phyloP scores from a whole-genome alignment of 2,113 vertebrate genomes.

The Alouatta palliata region DNA sequence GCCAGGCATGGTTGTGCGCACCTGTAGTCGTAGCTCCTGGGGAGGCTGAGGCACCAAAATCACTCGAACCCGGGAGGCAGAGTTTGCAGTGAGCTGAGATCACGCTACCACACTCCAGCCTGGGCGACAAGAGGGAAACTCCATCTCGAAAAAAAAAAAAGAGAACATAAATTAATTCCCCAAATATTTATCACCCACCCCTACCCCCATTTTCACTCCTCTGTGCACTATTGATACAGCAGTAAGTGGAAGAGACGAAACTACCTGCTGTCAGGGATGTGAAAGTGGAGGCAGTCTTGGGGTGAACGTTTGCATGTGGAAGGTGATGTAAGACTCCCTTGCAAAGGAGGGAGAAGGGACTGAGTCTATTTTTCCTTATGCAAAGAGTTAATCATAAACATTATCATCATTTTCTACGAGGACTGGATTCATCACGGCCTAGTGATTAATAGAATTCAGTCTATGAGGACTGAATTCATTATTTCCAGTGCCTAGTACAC shows the following conservation, averaged over 20 bases:
- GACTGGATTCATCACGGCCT: not conserved
- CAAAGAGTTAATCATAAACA: not conserved
- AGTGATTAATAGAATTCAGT: too few relatives aligned
- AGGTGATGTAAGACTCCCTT: not conserved
- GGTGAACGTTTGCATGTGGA: not conserved
- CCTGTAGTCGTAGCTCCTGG: too few relatives aligned
- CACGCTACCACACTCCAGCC: too few relatives aligned
- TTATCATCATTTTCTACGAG: not conserved
- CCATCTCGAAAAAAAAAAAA: too few relatives aligned
- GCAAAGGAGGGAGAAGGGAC: not conserved
- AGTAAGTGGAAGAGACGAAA: not conserved
- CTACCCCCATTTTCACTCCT: not conserved
- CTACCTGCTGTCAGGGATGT: not conserved
- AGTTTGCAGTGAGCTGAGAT: too few relatives aligned
- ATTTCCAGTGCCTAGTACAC: not conserved
- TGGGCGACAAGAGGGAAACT: too few relatives aligned
- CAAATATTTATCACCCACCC: not conserved
- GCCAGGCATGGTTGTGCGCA: too few relatives aligned
- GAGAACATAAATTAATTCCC: not conserved
- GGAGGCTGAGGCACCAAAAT: too few relatives aligned
- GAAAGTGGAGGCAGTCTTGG: not conserved
- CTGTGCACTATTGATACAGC: not conserved
- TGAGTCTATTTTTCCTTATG: not conserved
- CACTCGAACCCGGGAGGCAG: fast-evolving
- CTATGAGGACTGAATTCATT: not conserved